Percentiles rank a stretch among this genome's conserved stretches.
Evolutionary conservation across 2,113 vertebrate species (phyloP).

Genomic region (Xyrauchen texanus): DNA sequence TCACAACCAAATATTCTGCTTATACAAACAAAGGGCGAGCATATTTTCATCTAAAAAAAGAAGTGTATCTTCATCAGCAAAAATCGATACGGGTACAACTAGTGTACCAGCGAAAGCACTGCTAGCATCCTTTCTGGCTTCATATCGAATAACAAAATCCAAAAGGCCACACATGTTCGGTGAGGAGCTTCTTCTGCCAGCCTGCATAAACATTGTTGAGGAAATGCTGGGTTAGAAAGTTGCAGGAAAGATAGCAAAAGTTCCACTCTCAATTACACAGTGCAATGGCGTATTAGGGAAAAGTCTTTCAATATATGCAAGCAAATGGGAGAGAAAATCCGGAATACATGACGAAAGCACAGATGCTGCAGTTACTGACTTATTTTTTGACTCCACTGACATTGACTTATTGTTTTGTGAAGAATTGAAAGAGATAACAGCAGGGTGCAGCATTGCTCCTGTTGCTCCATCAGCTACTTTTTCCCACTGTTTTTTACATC

Average conservation of each 20-base stretch:
- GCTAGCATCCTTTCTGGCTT: background rate
- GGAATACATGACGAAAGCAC: background rate
- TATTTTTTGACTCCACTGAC: no score
- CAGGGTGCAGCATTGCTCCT: background rate
- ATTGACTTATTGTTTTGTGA: background rate
- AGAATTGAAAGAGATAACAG: background rate
- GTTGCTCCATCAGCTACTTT: no score
- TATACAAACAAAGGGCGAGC: no score
- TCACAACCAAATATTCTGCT: no score
- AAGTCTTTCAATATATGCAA: background rate
- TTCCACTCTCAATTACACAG: no score
- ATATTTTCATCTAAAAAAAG: no score
- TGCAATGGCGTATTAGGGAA: no score
- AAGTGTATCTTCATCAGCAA: no score
- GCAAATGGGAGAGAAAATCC: background rate
- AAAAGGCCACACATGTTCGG: background rate
- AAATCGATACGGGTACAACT: no score
- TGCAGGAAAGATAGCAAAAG: slow-evolving; percentile 5
- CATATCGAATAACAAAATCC: slow-evolving; percentile 1
- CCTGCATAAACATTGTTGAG: slow-evolving; percentile 5
- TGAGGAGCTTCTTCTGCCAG: slow-evolving; percentile 2
- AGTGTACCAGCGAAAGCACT: background rate
- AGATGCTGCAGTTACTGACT: no score
- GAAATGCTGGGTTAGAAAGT: no score
- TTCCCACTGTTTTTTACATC: no score